Conservation (phyloP, 2,113 vertebrate genomes). For the Neotoma lepida region DNA sequence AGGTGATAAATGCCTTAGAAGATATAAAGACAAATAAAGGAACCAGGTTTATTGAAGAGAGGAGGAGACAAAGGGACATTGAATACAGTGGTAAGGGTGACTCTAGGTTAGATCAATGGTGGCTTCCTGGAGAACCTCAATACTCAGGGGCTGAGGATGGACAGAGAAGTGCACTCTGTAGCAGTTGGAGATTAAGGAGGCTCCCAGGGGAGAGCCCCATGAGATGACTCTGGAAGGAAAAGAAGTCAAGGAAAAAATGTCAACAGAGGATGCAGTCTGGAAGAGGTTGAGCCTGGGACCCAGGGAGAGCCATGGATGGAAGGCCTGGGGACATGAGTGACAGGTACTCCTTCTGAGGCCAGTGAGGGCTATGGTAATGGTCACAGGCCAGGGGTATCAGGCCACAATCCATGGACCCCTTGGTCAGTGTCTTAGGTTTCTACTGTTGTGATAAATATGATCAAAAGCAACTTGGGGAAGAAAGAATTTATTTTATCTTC, state of each 20-base stretch:
- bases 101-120: not conserved
- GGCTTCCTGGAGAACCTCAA: not conserved
- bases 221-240: not conserved
- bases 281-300: not conserved
- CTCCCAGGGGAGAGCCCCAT: not conserved
- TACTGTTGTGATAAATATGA: not conserved
- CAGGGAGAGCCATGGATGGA: not conserved
- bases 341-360: not conserved
- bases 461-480: not conserved
- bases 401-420: not conserved
- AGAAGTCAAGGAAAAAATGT: not conserved
- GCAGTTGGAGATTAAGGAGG: not conserved
- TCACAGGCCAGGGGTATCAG: not conserved
- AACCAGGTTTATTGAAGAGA: not conserved
- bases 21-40: not conserved
- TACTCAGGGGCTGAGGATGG: not conserved
- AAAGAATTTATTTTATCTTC: not conserved
- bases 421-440: not conserved
- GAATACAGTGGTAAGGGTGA: not conserved
- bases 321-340: not conserved
- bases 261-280: not conserved
- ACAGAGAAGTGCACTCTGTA: not conserved
- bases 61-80: not conserved
- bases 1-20: conserved; percentile 3
- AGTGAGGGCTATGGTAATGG: not conserved